phyloP scores from a whole-genome alignment of 2,797 vertebrate genomes.

The Phoeniculus purpureus region DNA sequence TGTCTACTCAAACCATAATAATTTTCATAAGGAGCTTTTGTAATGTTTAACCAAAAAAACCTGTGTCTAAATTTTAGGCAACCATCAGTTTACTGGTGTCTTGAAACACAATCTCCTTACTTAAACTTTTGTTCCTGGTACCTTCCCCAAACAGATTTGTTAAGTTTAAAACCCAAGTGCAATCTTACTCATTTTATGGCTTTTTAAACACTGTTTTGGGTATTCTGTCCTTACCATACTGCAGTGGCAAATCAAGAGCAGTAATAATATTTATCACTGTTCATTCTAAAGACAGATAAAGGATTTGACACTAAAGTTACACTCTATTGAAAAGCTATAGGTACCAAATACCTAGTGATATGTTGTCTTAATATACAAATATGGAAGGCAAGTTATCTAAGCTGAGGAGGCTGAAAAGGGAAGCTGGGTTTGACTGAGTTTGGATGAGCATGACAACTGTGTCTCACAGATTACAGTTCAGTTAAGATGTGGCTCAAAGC shows the following conservation, averaged over 20 bases:
- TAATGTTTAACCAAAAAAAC: neutral
- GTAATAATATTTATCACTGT: neutral
- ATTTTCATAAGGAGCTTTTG: neutral
- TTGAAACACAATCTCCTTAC: neutral
- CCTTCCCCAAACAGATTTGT: neutral
- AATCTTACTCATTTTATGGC: neutral
- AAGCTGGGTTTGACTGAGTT: neutral
- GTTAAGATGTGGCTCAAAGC: neutral
- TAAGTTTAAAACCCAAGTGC: neutral
- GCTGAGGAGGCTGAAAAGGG: neutral
- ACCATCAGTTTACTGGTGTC: neutral
- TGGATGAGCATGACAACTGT: neutral
- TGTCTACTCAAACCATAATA: neutral
- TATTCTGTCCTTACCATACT: neutral
- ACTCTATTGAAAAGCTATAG: neutral
- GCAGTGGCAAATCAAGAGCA: neutral
- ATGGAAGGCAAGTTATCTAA: neutral
- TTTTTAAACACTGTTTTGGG: neutral
- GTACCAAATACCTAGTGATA: neutral
- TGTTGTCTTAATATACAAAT: neutral
- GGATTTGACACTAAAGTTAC: neutral
- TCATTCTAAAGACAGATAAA: neutral
- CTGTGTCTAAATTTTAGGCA: neutral
- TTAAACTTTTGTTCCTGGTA: neutral
- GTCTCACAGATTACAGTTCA: neutral